A percentile compares a stretch with the other conserved stretches of the same genome.
These are phyloP conservation scores for Masnerella sp. DNA, from an alignment of 2,888 invertebrate genomes.

Conservation along the genomic window DNA sequence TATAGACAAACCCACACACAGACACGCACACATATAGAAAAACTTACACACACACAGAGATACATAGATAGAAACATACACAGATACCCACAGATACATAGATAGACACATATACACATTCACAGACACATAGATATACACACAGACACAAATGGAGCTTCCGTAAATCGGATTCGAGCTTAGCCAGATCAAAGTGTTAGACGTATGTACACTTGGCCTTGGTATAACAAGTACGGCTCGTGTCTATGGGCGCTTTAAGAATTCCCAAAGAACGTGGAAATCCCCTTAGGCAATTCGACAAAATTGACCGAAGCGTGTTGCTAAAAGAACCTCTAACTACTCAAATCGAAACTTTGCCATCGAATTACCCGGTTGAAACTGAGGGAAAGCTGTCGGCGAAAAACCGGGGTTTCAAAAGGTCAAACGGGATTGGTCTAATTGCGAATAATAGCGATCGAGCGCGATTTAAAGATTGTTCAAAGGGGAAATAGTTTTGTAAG, in stretches of 20 bases:
- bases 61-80: too few species aligned
- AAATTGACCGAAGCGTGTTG: slow-evolving; percentile 14
- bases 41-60: too few species aligned
- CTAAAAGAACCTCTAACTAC: background rate
- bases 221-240: slow-evolving; percentile 21
- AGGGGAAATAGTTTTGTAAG: too few species aligned
- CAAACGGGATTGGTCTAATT: too few species aligned
- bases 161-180: slow-evolving; percentile 47
- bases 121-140: background rate
- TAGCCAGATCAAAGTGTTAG: slow-evolving; percentile 45
- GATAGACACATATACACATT: background rate
- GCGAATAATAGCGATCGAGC: too few species aligned
- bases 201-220: slow-evolving; percentile 45
- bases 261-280: slow-evolving; percentile 8
- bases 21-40: too few species aligned
- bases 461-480: too few species aligned
- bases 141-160: background rate
- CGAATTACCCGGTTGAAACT: too few species aligned
- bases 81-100: too few species aligned
- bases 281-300: slow-evolving; percentile 8
- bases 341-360: background rate
- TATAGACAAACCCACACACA: background rate
- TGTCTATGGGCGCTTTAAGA: slow-evolving; percentile 17
- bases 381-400: too few species aligned
- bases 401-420: too few species aligned